Percentiles rank a stretch among this genome's conserved stretches.
phyloP scores from a whole-genome alignment of 2,888 invertebrate species.

The Drosophila paranaensis region DNA sequence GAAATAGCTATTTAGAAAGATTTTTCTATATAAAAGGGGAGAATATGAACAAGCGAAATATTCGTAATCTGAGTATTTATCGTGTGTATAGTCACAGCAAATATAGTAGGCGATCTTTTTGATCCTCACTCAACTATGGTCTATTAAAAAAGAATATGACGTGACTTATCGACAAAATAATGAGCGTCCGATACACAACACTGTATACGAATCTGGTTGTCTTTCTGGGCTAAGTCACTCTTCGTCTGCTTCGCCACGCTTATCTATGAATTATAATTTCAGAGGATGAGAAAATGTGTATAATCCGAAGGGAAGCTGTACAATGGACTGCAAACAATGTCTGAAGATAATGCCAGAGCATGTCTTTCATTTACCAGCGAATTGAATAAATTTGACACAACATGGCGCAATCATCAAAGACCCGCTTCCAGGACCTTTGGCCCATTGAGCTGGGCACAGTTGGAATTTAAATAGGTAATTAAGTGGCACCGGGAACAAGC shows the following conservation, averaged over 20 bases:
- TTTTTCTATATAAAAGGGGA: not conserved
- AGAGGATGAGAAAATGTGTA: not conserved
- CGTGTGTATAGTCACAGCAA: too few species aligned
- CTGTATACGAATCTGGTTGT: not conserved
- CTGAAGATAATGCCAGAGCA: conserved; percentile 32
- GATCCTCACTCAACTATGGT: too few species aligned
- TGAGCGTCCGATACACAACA: too few species aligned
- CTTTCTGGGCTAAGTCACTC: not conserved
- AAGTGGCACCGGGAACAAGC: conserved; percentile 34
- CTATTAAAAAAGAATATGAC: too few species aligned
- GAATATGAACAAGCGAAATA: not conserved
- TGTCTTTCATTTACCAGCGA: conserved; percentile 45
- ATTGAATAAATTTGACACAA: conserved; percentile 37
- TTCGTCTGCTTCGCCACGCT: not conserved
- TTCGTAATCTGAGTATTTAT: not conserved
- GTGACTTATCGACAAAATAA: too few species aligned
- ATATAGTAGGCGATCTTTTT: too few species aligned
- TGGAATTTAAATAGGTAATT: conserved; percentile 73
- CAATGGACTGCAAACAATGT: conserved; percentile 1
- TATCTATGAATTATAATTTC: not conserved
- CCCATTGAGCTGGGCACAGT: conserved; percentile 49
- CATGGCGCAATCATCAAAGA: conserved; percentile 35
- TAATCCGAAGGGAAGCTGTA: not conserved
- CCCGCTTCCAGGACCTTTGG: not conserved
- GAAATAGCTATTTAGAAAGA: not conserved